Percentiles rank a stretch among this genome's conserved stretches.
Conservation (phyloP, 2,113 vertebrate species). For the Corythaixoides concolor region DNA sequence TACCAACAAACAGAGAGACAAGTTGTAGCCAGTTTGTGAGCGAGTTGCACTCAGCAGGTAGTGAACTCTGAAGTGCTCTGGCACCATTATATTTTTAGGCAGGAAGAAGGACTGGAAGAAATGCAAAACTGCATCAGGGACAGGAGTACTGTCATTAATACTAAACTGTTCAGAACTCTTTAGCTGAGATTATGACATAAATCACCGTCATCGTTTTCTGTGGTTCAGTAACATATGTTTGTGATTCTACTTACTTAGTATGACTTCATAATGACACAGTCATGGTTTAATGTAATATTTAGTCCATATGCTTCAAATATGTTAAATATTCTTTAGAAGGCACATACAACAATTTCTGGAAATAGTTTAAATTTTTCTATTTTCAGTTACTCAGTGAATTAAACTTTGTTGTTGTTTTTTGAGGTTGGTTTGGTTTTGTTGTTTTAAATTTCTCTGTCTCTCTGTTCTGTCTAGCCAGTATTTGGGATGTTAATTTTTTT, state of each 20-base stretch:
- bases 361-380: background rate
- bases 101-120: background rate
- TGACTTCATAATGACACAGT: background rate
- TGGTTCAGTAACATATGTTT: background rate
- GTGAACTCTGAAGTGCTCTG: background rate
- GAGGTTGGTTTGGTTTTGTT: background rate
- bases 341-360: background rate
- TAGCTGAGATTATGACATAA: background rate
- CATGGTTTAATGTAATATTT: background rate
- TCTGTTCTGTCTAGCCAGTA: background rate
- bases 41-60: background rate
- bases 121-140: background rate
- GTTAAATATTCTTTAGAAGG: background rate
- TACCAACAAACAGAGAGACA: background rate
- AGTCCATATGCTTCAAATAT: background rate
- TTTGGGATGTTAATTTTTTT: background rate
- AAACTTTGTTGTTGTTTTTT: background rate
- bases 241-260: background rate
- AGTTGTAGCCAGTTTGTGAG: background rate
- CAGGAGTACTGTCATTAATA: background rate
- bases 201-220: background rate
- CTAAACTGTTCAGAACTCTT: background rate
- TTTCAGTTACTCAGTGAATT: background rate
- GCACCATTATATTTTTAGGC: background rate
- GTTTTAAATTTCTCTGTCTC: background rate